Evolutionary conservation across 2,888 invertebrate species (phyloP).

Genomic region (Orthosia gracilis): DNA sequence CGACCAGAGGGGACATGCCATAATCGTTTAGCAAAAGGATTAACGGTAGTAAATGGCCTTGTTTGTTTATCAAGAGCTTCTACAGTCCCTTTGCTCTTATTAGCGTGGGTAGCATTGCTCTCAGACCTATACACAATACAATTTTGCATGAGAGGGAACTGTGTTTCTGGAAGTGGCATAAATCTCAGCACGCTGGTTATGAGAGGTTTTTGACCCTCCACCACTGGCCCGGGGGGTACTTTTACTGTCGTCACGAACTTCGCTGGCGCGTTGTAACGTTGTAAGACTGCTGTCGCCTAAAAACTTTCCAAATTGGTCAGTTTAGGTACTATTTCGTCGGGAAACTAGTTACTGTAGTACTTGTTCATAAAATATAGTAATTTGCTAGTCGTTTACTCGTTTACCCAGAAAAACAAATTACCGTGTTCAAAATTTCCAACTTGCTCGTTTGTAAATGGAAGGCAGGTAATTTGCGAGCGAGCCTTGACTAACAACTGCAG

Average conservation of each 20-base stretch:
- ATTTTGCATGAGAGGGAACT: neutral
- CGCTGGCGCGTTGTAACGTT: neutral
- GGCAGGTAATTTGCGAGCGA: conserved; percentile 42
- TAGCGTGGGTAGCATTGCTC: too few relatives aligned
- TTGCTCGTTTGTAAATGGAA: conserved; percentile 24
- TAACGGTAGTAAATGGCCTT: neutral
- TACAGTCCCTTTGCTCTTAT: neutral
- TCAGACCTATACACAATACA: too few relatives aligned
- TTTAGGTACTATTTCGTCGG: conserved; percentile 33
- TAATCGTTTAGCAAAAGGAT: neutral
- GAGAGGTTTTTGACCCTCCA: conserved; percentile 18
- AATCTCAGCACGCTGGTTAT: neutral
- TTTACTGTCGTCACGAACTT: conserved; percentile 12
- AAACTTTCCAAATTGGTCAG: conserved; percentile 47
- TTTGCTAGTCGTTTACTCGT: conserved; percentile 29
- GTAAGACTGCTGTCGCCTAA: conserved; percentile 1
- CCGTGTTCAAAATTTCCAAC: conserved; percentile 35
- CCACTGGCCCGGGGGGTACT: neutral
- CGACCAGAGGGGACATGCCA: conserved; percentile 1
- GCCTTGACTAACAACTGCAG: conserved; percentile 31
- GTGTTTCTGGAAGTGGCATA: neutral
- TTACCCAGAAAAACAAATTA: conserved; percentile 46
- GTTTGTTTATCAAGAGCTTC: neutral
- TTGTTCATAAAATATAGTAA: conserved; percentile 40
- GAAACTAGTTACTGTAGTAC: conserved; percentile 23